These are phyloP conservation scores for Diorhabda carinulata DNA, from an alignment of 1,140 invertebrate species.

Conservation along the genomic window DNA sequence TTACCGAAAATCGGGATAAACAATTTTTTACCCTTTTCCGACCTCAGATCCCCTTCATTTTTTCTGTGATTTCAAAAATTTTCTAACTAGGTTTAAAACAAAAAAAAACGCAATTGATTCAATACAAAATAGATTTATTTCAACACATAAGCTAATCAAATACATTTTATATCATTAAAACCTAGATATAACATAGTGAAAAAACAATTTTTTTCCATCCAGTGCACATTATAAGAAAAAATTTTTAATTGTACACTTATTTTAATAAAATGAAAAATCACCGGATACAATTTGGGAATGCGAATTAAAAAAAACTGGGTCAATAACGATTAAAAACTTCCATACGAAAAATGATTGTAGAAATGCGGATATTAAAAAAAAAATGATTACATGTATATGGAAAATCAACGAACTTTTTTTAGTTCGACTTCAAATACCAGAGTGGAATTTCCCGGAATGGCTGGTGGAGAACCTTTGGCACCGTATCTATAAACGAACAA, in stretches of 20 bases:
- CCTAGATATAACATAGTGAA: not conserved
- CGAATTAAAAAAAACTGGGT: not conserved
- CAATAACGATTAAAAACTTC: too few species aligned
- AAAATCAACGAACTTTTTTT: slow-evolving; percentile 68
- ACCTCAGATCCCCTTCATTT: too few species aligned
- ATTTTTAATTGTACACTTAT: not conserved
- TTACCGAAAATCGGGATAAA: too few species aligned
- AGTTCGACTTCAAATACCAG: slow-evolving; percentile 86
- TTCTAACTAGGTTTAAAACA: too few species aligned
- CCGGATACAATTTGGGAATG: not conserved
- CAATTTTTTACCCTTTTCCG: too few species aligned
- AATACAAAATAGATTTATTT: too few species aligned
- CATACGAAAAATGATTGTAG: too few species aligned
- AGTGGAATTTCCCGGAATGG: slow-evolving; percentile 79
- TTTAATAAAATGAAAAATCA: not conserved
- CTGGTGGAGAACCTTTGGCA: slow-evolving; percentile 70
- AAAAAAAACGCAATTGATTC: too few species aligned
- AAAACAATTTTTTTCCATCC: not conserved
- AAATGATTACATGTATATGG: not conserved
- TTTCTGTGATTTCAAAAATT: too few species aligned
- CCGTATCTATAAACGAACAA: slow-evolving; percentile 68
- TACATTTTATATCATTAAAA: not conserved
- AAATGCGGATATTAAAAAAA: not conserved
- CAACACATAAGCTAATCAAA: too few species aligned
- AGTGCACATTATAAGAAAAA: not conserved